phyloP scores from a whole-genome alignment of 2,888 invertebrate genomes.

The Stomorhina lunata region DNA sequence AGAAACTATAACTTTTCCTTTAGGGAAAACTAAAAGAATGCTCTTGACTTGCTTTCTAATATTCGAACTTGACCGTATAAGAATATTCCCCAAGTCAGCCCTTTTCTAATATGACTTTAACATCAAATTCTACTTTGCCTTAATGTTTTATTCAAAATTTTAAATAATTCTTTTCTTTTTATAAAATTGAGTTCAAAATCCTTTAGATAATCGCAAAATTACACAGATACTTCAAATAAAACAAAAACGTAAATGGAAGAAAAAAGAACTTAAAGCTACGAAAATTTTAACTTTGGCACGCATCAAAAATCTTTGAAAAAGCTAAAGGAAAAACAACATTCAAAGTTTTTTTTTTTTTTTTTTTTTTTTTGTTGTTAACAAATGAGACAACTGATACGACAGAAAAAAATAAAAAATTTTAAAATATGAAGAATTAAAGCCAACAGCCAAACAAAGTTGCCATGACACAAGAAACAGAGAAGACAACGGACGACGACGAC shows the following conservation, averaged over 20 bases:
- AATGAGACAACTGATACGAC: slow-evolving; percentile 48
- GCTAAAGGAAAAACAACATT: slow-evolving; percentile 26
- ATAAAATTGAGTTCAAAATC: slow-evolving; percentile 59
- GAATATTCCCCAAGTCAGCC: background rate
- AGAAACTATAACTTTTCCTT: too few relatives aligned
- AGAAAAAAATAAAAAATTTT: background rate
- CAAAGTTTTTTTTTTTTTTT: background rate
- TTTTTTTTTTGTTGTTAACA: slow-evolving; percentile 3
- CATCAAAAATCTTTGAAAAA: slow-evolving; percentile 47
- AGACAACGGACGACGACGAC: slow-evolving; percentile 20
- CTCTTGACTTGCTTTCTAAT: too few relatives aligned
- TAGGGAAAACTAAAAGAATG: too few relatives aligned
- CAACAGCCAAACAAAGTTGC: slow-evolving; percentile 54
- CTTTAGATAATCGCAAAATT: slow-evolving; percentile 49
- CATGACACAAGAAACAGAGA: slow-evolving; percentile 39
- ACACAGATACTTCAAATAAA: slow-evolving; percentile 32
- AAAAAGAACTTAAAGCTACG: slow-evolving; percentile 15
- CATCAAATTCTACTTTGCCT: slow-evolving; percentile 21
- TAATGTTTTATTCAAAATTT: slow-evolving; percentile 3
- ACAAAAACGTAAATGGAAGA: background rate
- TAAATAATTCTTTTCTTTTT: background rate
- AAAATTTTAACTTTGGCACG: slow-evolving; percentile 54
- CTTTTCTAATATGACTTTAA: slow-evolving; percentile 5
- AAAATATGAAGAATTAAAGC: slow-evolving; percentile 2
- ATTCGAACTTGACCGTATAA: slow-evolving; percentile 34